phyloP scores from a whole-genome alignment of 2,797 vertebrate species.

The Crocodylus rhombifer region DNA sequence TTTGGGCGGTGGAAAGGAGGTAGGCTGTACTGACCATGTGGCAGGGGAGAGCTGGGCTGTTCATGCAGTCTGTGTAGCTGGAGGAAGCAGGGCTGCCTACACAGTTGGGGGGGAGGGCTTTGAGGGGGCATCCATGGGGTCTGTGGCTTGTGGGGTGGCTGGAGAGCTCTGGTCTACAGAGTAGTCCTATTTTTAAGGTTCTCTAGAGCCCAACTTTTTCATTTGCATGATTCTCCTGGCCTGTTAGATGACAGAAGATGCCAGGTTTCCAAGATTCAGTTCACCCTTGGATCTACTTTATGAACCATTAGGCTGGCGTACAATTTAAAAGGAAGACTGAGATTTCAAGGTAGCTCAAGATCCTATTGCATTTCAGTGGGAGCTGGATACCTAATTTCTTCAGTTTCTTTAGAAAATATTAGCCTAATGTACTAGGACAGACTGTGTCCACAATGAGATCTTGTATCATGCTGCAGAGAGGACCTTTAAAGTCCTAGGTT shows the following conservation, averaged over 20 bases:
- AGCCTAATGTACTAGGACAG: too few species aligned
- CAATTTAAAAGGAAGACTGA: background rate
- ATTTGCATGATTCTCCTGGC: constrained; percentile 1
- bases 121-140: too few species aligned
- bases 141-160: too few species aligned
- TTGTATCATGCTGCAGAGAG: background rate
- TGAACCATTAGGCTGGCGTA: background rate
- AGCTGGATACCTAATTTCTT: background rate
- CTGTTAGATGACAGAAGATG: constrained; percentile 14
- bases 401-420: background rate
- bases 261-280: background rate
- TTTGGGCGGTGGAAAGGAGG: too few species aligned
- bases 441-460: background rate
- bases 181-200: background rate
- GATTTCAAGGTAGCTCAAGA: background rate
- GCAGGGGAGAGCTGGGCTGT: too few species aligned
- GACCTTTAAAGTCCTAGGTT: background rate
- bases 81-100: too few species aligned
- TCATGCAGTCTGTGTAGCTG: too few species aligned
- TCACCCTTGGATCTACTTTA: background rate
- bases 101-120: too few species aligned
- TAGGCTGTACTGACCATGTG: too few species aligned
- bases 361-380: background rate
- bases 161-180: too few species aligned
- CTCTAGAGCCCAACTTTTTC: background rate